Evolutionary conservation across 2,888 invertebrate genomes (phyloP).

Genomic region (Glyphotaelius pellucidus): DNA sequence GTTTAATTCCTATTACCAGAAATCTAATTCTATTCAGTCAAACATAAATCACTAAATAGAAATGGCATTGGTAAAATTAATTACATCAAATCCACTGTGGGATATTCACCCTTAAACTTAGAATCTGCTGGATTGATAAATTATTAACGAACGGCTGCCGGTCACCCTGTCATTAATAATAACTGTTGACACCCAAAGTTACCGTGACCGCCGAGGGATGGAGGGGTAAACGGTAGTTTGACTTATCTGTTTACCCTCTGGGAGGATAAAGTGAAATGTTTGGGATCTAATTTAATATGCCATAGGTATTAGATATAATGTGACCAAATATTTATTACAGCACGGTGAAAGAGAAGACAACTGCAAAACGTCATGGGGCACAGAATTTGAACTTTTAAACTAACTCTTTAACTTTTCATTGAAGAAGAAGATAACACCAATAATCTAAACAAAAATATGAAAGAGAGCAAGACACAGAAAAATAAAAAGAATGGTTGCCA

Average conservation of each 20-base stretch:
- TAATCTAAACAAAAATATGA: too few species aligned
- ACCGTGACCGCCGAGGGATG: background rate
- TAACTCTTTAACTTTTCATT: constrained; percentile 23
- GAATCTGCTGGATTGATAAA: background rate
- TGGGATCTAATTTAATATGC: background rate
- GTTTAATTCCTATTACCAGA: background rate
- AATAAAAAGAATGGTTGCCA: too few species aligned
- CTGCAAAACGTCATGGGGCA: background rate
- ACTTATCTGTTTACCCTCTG: background rate
- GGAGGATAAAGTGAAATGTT: background rate
- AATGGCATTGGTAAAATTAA: background rate
- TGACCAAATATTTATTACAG: background rate
- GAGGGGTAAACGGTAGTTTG: background rate
- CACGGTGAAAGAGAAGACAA: background rate
- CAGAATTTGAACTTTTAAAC: background rate
- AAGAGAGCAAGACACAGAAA: too few species aligned
- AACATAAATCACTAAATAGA: background rate
- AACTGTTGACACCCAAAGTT: background rate
- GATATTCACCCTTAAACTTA: background rate
- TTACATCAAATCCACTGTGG: background rate
- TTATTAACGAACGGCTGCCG: background rate
- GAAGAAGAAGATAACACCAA: too few species aligned
- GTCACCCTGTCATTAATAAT: background rate
- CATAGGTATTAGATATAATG: background rate
- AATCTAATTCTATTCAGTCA: background rate